phyloP scores from a whole-genome alignment of 2,113 vertebrate genomes.

The Phainopepla nitens region DNA sequence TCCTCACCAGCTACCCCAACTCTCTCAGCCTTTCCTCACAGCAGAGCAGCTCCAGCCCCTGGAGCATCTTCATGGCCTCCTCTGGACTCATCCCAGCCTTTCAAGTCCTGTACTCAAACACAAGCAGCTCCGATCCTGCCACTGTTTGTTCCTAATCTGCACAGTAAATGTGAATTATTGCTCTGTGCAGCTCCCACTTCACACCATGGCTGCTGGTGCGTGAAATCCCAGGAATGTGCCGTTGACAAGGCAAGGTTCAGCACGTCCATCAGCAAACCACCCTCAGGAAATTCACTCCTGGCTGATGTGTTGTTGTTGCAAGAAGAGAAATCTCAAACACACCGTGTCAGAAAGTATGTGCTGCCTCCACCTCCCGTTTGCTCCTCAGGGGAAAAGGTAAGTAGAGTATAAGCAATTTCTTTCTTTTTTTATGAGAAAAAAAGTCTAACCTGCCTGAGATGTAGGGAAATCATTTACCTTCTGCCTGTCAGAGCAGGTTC shows the following conservation, averaged over 20 bases:
- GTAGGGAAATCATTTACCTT: neutral
- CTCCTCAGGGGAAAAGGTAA: slow-evolving; percentile 35
- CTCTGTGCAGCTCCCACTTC: neutral
- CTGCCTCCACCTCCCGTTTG: neutral
- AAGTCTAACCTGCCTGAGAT: neutral
- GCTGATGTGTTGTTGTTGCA: neutral
- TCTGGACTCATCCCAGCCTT: neutral
- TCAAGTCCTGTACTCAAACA: neutral
- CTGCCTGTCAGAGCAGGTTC: slow-evolving; percentile 45
- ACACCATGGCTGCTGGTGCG: neutral
- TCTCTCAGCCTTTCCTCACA: neutral
- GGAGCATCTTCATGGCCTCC: neutral
- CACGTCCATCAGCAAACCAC: neutral
- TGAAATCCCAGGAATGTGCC: neutral
- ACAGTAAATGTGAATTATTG: neutral
- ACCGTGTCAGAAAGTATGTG: neutral
- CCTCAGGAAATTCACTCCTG: neutral
- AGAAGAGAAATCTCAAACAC: neutral
- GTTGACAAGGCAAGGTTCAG: neutral
- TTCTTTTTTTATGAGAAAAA: neutral
- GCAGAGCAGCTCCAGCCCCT: neutral
- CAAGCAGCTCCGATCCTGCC: neutral
- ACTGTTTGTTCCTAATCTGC: neutral
- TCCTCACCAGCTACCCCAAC: neutral
- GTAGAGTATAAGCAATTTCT: neutral